Percentiles rank a stretch among this genome's conserved stretches.
phyloP scores from a whole-genome alignment of 2,113 vertebrate species.

The Cichladusa arquata region DNA sequence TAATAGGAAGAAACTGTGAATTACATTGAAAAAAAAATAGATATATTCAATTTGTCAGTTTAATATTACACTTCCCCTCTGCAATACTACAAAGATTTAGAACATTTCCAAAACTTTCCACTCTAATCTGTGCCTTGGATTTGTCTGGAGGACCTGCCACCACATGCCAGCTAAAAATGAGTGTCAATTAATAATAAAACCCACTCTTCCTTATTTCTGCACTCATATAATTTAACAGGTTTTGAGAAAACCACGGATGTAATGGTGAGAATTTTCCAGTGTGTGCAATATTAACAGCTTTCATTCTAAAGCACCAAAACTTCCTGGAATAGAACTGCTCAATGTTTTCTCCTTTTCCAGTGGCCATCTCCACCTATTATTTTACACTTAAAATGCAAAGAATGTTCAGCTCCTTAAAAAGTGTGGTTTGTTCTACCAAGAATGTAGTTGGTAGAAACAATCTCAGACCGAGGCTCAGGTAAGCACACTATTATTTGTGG shows the following conservation, averaged over 20 bases:
- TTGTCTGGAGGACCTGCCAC: slow-evolving; percentile 75
- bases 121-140: slow-evolving; percentile 57
- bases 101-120: slow-evolving; percentile 72
- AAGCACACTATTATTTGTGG: background rate
- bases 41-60: slow-evolving; percentile 73
- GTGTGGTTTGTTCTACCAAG: slow-evolving; percentile 43
- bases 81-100: slow-evolving; percentile 64
- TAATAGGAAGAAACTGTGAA: slow-evolving; percentile 77
- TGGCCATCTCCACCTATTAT: slow-evolving; percentile 34
- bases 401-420: slow-evolving; percentile 66
- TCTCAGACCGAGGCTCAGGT: background rate
- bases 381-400: slow-evolving; percentile 39
- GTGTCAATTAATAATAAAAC: slow-evolving; percentile 80
- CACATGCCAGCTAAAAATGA: slow-evolving; percentile 77
- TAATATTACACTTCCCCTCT: slow-evolving; percentile 75
- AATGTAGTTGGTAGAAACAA: slow-evolving; percentile 41
- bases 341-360: slow-evolving; percentile 58
- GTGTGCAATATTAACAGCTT: slow-evolving; percentile 67
- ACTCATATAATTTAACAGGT: slow-evolving; percentile 71
- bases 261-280: slow-evolving; percentile 66
- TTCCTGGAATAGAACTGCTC: slow-evolving; percentile 66
- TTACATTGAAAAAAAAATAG: slow-evolving; percentile 57
- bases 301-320: slow-evolving; percentile 68
- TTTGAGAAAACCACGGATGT: slow-evolving; percentile 64
- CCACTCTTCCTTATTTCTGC: slow-evolving; percentile 61